Percentiles rank a stretch among this genome's conserved stretches.
Conservation (phyloP, 2,797 vertebrate species). For the Hoplostethus atlanticus region DNA sequence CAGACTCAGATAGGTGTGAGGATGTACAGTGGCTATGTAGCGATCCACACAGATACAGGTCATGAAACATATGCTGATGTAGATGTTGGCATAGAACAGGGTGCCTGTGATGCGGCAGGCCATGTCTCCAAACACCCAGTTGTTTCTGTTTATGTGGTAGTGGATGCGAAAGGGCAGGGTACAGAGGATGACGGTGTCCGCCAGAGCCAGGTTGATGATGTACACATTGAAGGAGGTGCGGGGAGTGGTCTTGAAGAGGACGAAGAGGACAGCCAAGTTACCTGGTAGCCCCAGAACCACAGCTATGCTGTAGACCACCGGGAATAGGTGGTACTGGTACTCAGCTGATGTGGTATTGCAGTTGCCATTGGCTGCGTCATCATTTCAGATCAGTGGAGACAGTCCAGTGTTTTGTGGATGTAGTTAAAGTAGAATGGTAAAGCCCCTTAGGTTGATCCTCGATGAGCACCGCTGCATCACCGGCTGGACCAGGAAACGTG, state of each 20-base stretch:
- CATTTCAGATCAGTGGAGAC: background rate
- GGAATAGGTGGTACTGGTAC: conserved; percentile 85
- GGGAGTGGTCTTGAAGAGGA: conserved; percentile 64
- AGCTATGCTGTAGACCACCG: conserved; percentile 78
- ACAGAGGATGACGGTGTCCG: conserved; percentile 82
- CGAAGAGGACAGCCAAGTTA: conserved; percentile 79
- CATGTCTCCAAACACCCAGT: conserved; percentile 84
- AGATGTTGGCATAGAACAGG: conserved; percentile 84
- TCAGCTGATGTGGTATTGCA: conserved; percentile 53
- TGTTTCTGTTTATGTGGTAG: conserved; percentile 83
- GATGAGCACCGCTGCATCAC: background rate
- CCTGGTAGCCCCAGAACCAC: conserved; percentile 84
- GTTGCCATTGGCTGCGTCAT: conserved; percentile 48
- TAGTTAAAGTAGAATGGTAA: background rate
- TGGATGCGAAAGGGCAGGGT: conserved; percentile 87
- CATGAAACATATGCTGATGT: conserved; percentile 88
- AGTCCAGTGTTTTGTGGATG: background rate
- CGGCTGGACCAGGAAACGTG: background rate
- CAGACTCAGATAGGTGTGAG: conserved; percentile 81
- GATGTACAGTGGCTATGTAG: conserved; percentile 86
- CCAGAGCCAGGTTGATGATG: conserved; percentile 86
- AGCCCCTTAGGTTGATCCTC: background rate
- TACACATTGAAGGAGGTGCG: conserved; percentile 80
- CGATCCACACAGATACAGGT: conserved; percentile 87
- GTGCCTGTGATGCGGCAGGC: conserved; percentile 81